Conservation (phyloP, 2,113 vertebrate species). For the Theropithecus gelada region DNA sequence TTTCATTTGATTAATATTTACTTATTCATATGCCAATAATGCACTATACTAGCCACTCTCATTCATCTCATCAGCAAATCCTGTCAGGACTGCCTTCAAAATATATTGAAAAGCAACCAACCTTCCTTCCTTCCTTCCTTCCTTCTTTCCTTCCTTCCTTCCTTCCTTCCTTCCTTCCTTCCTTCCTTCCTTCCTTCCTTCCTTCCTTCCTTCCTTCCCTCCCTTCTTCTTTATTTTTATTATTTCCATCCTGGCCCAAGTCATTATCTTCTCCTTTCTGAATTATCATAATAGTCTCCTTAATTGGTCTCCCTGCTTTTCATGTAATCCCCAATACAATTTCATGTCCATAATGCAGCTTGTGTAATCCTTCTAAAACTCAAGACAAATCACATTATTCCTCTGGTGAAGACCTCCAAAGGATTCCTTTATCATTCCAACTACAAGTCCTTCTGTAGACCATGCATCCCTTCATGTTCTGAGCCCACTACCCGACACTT, state of each 20-base stretch:
- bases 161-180: too few species aligned
- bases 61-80: slow-evolving; percentile 2
- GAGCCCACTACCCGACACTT: background rate
- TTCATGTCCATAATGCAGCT: background rate
- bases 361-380: background rate
- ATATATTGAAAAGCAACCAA: background rate
- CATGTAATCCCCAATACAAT: background rate
- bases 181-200: background rate
- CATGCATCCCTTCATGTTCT: background rate
- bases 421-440: background rate
- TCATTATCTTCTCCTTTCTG: background rate
- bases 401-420: background rate
- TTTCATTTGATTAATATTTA: slow-evolving; percentile 11
- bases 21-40: background rate
- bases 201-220: too few species aligned
- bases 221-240: background rate
- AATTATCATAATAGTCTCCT: background rate
- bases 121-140: too few species aligned
- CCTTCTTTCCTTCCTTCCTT: too few species aligned
- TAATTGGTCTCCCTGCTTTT: background rate
- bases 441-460: background rate
- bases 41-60: background rate
- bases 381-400: background rate
- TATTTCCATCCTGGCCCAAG: background rate
- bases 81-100: background rate